Evolutionary conservation across 2,797 vertebrate genomes (phyloP).

Genomic region (Argya squamiceps): DNA sequence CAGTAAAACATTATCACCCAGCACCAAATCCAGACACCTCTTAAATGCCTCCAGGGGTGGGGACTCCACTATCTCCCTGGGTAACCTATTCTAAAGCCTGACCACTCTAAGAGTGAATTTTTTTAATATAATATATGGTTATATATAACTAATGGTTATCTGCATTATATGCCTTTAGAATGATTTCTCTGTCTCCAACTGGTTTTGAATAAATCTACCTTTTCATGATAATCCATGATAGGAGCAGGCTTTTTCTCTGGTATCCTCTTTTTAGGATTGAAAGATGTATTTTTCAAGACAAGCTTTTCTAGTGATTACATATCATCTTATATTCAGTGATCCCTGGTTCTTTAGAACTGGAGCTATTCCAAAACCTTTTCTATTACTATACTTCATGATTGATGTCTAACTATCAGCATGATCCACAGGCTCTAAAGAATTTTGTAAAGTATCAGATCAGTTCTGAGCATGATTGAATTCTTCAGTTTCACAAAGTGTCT

Average conservation of each 20-base stretch:
- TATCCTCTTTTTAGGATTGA: fast-evolving
- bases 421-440: background rate
- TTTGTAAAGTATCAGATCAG: background rate
- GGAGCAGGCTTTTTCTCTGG: background rate
- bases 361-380: background rate
- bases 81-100: background rate
- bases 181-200: background rate
- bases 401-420: background rate
- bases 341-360: background rate
- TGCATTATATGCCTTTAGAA: background rate
- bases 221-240: background rate
- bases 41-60: background rate
- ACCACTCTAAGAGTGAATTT: background rate
- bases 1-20: background rate
- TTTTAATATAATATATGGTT: background rate
- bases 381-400: background rate
- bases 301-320: too few species aligned
- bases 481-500: background rate
- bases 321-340: too few species aligned
- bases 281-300: background rate
- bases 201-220: background rate
- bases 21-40: background rate
- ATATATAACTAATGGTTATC: background rate
- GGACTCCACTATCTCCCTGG: too few species aligned
- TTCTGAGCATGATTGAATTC: background rate